Base-by-base conservation (phyloP, 2,888 invertebrate species). In the Polyommatus iphigenia region DNA sequence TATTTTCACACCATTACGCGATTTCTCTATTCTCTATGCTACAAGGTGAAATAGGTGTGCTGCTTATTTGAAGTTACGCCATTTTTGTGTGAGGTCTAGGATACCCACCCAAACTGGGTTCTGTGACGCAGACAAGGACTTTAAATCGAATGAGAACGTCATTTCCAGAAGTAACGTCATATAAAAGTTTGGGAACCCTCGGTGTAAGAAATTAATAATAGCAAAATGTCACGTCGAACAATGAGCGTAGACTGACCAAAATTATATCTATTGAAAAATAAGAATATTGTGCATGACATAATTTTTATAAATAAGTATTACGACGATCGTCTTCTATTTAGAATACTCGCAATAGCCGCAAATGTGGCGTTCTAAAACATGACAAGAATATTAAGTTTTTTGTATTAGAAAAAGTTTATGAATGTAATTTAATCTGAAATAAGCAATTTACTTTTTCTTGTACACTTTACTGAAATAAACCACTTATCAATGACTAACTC, bases 281-380 rank as follows among this genome's bases (percentile, higher is more conserved):
- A 67, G 15, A 67, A 67, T 67, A 67, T 18, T 29, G 13, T 67
- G 29, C 67, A 67, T 67, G 67, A 67, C 67, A 67, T 67, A 67
- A 67, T 67, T 67, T 29, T 67, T 67, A 67, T 67, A 29, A 29
- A 67, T 67, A 67, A 67, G 67, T 32, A 67, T 67, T 67, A 29
- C 67, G 67, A 29, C 29, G 6, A 67, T 5, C 29, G 29, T 67
- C 24, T 29, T 67, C 0, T 67, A 67, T 67, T 67, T 29, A 67
- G 24, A 67, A 67, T 67, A 67, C 8, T 67, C 24, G 4, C 24
- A 67, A 59, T 46, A 62, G 3, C 0, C 24, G 62, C 24, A 62
- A 24, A n/a, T 62, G 29, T 67, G 29, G 18, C 29, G 29, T 67
- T 67, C 18, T 5, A 18, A 29, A 67, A 67, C 29, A 29, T 54